Evolutionary conservation across 2,888 invertebrate species (phyloP).

Genomic region (Tortricodes alternella): DNA sequence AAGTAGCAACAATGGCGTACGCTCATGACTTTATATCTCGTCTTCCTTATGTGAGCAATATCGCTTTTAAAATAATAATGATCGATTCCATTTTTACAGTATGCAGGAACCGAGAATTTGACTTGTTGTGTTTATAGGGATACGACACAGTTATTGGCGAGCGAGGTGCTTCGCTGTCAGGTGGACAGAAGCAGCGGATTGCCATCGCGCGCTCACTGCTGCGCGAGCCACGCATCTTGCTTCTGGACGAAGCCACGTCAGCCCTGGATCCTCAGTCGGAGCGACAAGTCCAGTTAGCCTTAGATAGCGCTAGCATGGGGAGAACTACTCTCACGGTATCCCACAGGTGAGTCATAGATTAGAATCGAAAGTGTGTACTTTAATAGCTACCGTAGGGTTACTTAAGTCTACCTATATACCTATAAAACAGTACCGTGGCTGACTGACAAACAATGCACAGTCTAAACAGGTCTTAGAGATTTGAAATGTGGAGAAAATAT

Average conservation of each 20-base stretch:
- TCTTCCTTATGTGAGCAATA: constrained; percentile 78
- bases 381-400: too few relatives aligned
- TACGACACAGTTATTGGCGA: constrained; percentile 92
- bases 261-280: constrained; percentile 92
- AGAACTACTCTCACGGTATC: constrained; percentile 89
- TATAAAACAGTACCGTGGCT: too few relatives aligned
- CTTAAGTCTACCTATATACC: too few relatives aligned
- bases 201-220: constrained; percentile 92
- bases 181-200: constrained; percentile 92
- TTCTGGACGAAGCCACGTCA: constrained; percentile 92
- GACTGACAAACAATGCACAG: too few relatives aligned
- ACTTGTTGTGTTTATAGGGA: constrained; percentile 74
- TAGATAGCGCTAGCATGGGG: constrained; percentile 87
- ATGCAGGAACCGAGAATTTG: too few relatives aligned
- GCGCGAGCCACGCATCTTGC: constrained; percentile 87
- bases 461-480: too few relatives aligned
- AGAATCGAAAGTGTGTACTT: too few relatives aligned
- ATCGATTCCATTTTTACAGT: too few relatives aligned
- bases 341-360: constrained; percentile 71
- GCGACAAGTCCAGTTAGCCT: constrained; percentile 89
- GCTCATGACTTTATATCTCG: constrained; percentile 86
- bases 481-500: too few relatives aligned
- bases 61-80: neutral
- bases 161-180: constrained; percentile 90
- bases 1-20: constrained; percentile 84